Percentiles rank a stretch among this genome's conserved stretches.
These are phyloP conservation scores for Amblyjoppa proteus DNA, from an alignment of 2,888 invertebrate species.

Conservation along the genomic window DNA sequence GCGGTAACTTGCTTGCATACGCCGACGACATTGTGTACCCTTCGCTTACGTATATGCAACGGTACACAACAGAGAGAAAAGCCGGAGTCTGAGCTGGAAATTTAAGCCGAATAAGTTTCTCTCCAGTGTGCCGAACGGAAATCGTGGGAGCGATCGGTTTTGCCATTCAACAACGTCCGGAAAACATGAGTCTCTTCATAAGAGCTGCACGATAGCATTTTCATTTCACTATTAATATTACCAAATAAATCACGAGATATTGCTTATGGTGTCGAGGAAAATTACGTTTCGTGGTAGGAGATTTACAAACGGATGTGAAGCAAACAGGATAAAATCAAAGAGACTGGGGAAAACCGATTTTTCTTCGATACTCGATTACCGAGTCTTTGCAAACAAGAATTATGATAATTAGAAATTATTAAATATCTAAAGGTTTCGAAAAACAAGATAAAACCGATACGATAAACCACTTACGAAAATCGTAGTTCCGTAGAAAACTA, in stretches of 20 bases:
- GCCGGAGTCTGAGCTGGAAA: conserved; percentile 9
- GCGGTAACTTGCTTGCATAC: conserved; percentile 33
- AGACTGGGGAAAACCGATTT: no score
- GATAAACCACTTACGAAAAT: no score
- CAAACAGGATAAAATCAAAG: not conserved
- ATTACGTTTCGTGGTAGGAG: not conserved
- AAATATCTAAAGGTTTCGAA: no score
- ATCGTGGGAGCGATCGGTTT: not conserved
- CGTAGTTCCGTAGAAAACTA: no score
- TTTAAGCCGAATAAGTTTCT: conserved; percentile 18
- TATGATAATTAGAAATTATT: no score
- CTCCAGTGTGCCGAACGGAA: not conserved
- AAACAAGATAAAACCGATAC: no score
- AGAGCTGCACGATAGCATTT: not conserved
- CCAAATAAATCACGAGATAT: not conserved
- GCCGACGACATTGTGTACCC: conserved; percentile 3
- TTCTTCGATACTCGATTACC: no score
- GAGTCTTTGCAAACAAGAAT: no score
- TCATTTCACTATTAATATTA: not conserved
- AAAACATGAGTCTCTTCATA: not conserved
- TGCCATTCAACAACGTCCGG: not conserved
- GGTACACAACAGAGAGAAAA: conserved; percentile 24
- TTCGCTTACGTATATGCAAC: conserved; percentile 22
- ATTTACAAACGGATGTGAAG: not conserved
- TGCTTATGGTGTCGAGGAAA: not conserved